Base-by-base conservation (phyloP, 2,888 invertebrate genomes). In the Amiota minor region DNA sequence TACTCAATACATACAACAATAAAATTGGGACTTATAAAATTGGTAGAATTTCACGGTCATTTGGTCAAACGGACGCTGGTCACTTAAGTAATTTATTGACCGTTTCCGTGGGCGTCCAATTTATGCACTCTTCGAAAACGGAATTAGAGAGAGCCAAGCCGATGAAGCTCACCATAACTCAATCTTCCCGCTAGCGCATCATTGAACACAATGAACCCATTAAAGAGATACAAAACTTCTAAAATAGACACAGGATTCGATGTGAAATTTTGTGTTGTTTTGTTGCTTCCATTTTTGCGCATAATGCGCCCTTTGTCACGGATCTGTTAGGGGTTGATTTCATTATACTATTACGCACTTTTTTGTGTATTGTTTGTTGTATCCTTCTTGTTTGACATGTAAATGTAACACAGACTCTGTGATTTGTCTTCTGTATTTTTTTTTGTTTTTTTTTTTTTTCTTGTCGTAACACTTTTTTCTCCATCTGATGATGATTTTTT, bases 31-130 rank as follows among this genome's bases (percentile, higher is more conserved):
- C 62, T 62, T 20, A 20, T 62, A 83, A 35, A 82, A 86, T 85
- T 84, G 85, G 78, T 74, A 84, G 81, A 83, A 85, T 84, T 86
- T 84, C 86, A 84, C 84, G 84, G 77, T 85, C 81, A 79, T 86
- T 82, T 84, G 80, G 73, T 75, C 76, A 78, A 78, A 72, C 75
- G 73, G 61, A 71, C 72, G 68, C n/a, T 70, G 78, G 68, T 76
- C 79, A 74, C 53, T 61, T 23, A 56, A 53, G 55, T 83, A 80
- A 83, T 82, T 84, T 84, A 84, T 84, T 81, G 79, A 81, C 80
- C 79, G 75, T 80, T 79, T 81, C 80, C 81, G 79, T 80, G 80
- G 76, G 78, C 75, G 82, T 79, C 73, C 78, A 81, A 82, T 83
- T 81, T 78, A 81, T 74, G 46, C 61, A 71, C 14, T 20, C 47